Conservation (phyloP, 2,113 vertebrate species). For the Sardina pilchardus region DNA sequence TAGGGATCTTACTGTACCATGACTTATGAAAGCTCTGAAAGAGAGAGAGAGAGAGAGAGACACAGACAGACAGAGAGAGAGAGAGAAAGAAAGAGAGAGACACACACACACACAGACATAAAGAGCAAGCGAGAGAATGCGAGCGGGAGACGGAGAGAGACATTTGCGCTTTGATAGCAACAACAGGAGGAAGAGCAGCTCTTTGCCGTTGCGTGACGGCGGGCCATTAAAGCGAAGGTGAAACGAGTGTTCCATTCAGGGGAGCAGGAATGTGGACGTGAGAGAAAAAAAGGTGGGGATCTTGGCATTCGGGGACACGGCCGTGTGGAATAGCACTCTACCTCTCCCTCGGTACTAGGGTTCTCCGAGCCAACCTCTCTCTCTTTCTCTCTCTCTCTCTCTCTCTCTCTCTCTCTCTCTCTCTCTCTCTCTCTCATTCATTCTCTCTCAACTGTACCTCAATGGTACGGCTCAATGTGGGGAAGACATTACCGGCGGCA, state of each 20-base stretch:
- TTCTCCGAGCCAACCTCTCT: constrained; percentile 22
- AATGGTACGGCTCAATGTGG: not conserved
- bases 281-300: constrained; percentile 31
- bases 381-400: not conserved
- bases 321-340: constrained; percentile 44
- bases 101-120: not conserved
- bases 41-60: not conserved
- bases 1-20: not conserved
- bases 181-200: constrained; percentile 24
- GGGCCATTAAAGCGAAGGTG: constrained; percentile 33
- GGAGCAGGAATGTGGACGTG: constrained; percentile 35
- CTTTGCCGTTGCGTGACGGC: constrained; percentile 12
- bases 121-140: not conserved
- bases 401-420: not conserved
- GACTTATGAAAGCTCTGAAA: not conserved
- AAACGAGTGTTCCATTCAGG: constrained; percentile 39
- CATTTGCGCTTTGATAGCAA: constrained; percentile 18
- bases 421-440: not conserved
- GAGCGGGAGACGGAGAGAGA: not conserved
- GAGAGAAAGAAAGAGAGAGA: not conserved
- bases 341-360: constrained; percentile 24
- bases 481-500: not conserved
- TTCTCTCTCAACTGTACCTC: not conserved
- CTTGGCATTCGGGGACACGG: constrained; percentile 30
- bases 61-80: not conserved